Evolutionary conservation across 1,140 invertebrate species (phyloP).

Genomic region (Diachasma alloeum): DNA sequence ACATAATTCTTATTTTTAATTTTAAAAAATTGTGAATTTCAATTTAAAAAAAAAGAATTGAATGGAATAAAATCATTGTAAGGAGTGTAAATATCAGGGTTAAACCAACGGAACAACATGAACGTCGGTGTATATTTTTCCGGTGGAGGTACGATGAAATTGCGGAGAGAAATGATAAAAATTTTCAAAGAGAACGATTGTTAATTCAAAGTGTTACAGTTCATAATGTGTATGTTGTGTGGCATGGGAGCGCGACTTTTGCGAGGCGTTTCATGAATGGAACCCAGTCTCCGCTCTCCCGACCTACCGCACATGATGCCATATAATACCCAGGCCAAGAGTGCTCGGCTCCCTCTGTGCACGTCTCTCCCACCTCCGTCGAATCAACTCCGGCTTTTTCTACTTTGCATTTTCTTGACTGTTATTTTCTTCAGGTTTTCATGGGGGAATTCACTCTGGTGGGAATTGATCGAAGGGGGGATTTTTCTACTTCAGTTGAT

Average conservation of each 20-base stretch:
- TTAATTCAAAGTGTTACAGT: neutral
- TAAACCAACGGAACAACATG: neutral
- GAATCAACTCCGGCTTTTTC: neutral
- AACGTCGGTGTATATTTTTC: neutral
- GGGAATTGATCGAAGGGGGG: neutral
- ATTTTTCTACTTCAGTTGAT: neutral
- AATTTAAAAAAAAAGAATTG: too few species aligned
- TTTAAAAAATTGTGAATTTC: too few species aligned
- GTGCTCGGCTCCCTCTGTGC: slow-evolving; percentile 36
- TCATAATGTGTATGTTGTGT: neutral
- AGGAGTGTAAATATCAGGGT: too few species aligned
- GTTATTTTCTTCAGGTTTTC: neutral
- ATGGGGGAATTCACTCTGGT: neutral
- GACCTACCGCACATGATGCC: slow-evolving; percentile 21
- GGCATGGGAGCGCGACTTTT: neutral
- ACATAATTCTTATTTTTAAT: too few species aligned
- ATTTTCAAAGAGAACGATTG: neutral
- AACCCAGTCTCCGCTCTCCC: slow-evolving; percentile 6
- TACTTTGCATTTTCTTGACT: neutral
- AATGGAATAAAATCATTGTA: too few species aligned
- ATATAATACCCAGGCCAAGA: slow-evolving; percentile 10
- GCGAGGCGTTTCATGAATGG: slow-evolving; percentile 14
- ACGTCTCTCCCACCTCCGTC: slow-evolving; percentile 32
- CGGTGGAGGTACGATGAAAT: neutral
- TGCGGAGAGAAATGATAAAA: neutral